A percentile compares a stretch with the other conserved stretches of the same genome.
Conservation (phyloP, 2,797 vertebrate species). For the Pangasius krempfi region DNA sequence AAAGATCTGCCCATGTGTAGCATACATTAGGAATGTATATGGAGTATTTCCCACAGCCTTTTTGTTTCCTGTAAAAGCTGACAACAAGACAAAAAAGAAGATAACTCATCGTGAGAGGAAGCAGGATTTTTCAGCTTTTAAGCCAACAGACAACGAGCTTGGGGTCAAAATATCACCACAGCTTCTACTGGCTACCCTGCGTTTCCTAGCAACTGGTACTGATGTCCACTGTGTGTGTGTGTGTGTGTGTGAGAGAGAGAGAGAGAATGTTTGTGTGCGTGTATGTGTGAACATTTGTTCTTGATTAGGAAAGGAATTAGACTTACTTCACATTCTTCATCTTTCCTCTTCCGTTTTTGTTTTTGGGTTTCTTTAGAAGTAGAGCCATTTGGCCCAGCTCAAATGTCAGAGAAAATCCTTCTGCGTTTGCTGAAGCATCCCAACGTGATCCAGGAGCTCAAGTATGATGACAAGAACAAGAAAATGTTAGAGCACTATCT, state of each 20-base stretch:
- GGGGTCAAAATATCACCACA: constrained; percentile 93
- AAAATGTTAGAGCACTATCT: constrained; percentile 85
- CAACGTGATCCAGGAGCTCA: constrained; percentile 90
- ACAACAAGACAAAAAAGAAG: constrained; percentile 90
- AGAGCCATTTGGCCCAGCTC: constrained; percentile 87
- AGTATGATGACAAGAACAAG: constrained; percentile 88
- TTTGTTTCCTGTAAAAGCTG: constrained; percentile 72
- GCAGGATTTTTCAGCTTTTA: constrained; percentile 95
- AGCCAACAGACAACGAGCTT: constrained; percentile 88
- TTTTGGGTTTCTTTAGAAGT: constrained; percentile 77
- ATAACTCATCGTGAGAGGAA: constrained; percentile 89
- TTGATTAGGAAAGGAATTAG: constrained; percentile 3
- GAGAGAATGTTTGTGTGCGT: not conserved
- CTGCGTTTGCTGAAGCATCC: constrained; percentile 90
- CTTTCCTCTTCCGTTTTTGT: not conserved
- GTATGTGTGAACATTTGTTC: constrained; percentile 5
- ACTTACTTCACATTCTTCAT: constrained; percentile 19
- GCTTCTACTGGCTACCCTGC: constrained; percentile 91
- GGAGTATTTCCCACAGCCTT: not conserved
- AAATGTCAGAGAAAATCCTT: constrained; percentile 92
- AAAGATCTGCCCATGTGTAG: not conserved
- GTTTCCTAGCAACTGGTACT: constrained; percentile 95
- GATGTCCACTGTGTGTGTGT: constrained; percentile 5
- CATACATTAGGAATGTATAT: not conserved
- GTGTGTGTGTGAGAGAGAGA: not conserved